phyloP scores from a whole-genome alignment of 37 sponge, comb jelly and placozoan species.

The Dysidea cf. avara region DNA sequence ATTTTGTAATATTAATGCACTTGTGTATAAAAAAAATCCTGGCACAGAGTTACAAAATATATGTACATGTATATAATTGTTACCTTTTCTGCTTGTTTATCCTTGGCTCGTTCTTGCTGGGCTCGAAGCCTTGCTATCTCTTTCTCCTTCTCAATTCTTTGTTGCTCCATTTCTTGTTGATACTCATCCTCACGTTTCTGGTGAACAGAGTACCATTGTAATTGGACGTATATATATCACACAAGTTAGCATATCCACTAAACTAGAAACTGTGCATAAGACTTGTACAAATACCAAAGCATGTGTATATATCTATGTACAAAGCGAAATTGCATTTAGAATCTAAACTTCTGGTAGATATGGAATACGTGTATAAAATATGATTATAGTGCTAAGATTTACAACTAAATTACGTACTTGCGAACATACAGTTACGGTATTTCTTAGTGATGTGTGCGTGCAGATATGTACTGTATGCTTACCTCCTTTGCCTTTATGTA shows the following conservation, averaged over 20 bases:
- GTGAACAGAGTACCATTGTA: background rate
- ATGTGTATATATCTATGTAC: slow-evolving; percentile 3
- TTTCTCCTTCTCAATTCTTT: slow-evolving; percentile 91
- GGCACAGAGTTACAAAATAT: background rate
- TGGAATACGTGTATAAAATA: too few relatives aligned
- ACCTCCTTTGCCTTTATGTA: slow-evolving; percentile 93
- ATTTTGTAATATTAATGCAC: background rate
- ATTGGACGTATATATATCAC: background rate
- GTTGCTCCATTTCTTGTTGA: slow-evolving; percentile 81
- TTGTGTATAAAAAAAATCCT: background rate
- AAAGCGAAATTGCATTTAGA: too few relatives aligned
- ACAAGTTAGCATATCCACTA: background rate
- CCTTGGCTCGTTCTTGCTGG: slow-evolving; percentile 97
- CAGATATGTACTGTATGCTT: background rate
- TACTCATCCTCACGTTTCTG: slow-evolving; percentile 84
- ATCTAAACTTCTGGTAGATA: too few relatives aligned
- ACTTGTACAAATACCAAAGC: background rate
- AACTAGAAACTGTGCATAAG: background rate
- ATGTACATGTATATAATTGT: background rate
- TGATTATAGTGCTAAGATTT: too few relatives aligned
- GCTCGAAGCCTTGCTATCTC: slow-evolving; percentile 91
- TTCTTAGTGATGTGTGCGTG: too few relatives aligned
- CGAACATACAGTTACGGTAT: too few relatives aligned
- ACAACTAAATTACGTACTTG: too few relatives aligned
- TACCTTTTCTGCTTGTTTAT: slow-evolving; percentile 96